These are phyloP conservation scores for Drosophila parthenogenetica DNA, from an alignment of 2,888 invertebrate species.

Conservation along the genomic window DNA sequence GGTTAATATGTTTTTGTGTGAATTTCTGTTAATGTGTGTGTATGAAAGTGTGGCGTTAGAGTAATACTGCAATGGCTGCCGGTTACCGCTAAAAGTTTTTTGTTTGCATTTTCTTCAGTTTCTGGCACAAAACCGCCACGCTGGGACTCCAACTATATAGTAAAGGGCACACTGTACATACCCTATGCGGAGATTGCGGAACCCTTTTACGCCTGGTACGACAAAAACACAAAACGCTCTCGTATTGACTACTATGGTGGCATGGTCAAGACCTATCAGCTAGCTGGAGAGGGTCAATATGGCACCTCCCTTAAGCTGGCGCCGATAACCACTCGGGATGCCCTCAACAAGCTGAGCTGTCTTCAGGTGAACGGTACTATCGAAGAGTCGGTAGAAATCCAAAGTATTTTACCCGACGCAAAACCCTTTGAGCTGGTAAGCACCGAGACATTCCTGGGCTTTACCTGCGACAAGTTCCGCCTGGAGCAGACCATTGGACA, in stretches of 20 bases:
- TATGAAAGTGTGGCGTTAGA: conserved; percentile 46
- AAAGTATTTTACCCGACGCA: conserved; percentile 93
- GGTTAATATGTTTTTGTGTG: conserved; percentile 4
- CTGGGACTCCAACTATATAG: conserved; percentile 91
- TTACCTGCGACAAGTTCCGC: conserved; percentile 92
- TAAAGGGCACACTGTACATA: conserved; percentile 92
- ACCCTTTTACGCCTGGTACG: conserved; percentile 96
- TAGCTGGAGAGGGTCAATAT: conserved; percentile 87
- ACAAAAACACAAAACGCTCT: conserved; percentile 90
- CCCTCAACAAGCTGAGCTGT: conserved; percentile 91
- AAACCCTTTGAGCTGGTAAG: conserved; percentile 89
- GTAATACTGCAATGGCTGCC: conserved; percentile 42
- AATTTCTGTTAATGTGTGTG: conserved; percentile 14
- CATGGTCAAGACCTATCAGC: conserved; percentile 96
- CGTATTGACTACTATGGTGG: conserved; percentile 98
- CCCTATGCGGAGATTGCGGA: conserved; percentile 97
- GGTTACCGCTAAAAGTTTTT: conserved; percentile 29
- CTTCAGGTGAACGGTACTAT: conserved; percentile 92
- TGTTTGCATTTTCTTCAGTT: conserved; percentile 49
- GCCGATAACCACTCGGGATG: conserved; percentile 91
- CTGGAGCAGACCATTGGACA: conserved; percentile 89
- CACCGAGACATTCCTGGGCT: conserved; percentile 90
- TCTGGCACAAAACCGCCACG: conserved; percentile 86
- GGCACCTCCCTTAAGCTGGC: conserved; percentile 93
- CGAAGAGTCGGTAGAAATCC: conserved; percentile 88